phyloP scores from a whole-genome alignment of 2,797 vertebrate species.

The Delichon dasypus region DNA sequence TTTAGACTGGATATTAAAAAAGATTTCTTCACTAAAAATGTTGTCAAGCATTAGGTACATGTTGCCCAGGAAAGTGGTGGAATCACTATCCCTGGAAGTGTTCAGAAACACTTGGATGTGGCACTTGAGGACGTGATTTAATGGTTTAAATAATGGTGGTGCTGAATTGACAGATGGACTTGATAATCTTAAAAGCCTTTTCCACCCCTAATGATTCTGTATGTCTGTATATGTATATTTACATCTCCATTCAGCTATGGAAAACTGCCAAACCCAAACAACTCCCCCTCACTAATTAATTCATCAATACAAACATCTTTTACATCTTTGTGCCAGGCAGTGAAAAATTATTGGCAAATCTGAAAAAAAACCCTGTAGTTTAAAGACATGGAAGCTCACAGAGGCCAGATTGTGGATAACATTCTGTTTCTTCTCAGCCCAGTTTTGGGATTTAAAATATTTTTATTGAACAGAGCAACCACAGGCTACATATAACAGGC shows the following conservation, averaged over 20 bases:
- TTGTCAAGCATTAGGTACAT: neutral
- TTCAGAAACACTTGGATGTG: neutral
- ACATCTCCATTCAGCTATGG: neutral
- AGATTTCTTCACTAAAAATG: neutral
- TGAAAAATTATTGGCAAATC: neutral
- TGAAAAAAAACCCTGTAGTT: fast-evolving
- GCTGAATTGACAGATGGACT: neutral
- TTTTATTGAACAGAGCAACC: neutral
- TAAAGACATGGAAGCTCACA: neutral
- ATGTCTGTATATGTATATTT: neutral
- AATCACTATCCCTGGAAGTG: neutral
- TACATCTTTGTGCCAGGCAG: neutral
- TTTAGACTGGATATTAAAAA: neutral
- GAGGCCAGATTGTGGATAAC: neutral
- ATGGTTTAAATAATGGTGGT: neutral
- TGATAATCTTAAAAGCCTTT: neutral
- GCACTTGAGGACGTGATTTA: neutral
- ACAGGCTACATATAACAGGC: neutral
- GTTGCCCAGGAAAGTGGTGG: neutral
- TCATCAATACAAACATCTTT: neutral
- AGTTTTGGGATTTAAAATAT: neutral
- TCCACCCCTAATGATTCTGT: neutral
- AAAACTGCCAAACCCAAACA: neutral
- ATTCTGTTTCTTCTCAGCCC: neutral
- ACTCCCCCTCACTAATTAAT: neutral